Conservation (phyloP, 2,113 vertebrate genomes). For the Gavialis gangeticus region DNA sequence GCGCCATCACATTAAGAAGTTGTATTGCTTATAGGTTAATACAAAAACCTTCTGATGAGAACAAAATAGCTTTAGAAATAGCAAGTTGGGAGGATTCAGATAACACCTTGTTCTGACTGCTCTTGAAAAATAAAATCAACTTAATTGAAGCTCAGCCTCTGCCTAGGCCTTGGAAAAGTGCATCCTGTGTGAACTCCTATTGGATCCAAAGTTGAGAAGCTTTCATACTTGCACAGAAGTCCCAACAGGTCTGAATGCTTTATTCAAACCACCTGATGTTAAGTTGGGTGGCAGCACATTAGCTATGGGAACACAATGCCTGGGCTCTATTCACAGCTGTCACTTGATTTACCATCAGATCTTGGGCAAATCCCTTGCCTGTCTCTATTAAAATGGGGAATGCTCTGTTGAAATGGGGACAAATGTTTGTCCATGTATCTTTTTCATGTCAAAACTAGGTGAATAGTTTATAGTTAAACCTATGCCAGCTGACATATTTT, state of each 20-base stretch:
- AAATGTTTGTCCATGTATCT: background rate
- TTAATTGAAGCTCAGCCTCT: background rate
- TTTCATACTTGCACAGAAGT: background rate
- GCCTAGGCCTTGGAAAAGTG: background rate
- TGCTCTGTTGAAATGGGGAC: accelerated
- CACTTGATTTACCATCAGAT: background rate
- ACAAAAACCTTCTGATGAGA: background rate
- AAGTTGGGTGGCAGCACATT: background rate
- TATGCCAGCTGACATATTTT: background rate
- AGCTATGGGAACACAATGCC: accelerated
- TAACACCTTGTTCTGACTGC: background rate
- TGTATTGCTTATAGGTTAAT: background rate
- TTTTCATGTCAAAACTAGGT: background rate
- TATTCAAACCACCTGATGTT: background rate
- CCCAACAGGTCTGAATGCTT: background rate
- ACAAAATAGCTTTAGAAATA: constrained; percentile 38
- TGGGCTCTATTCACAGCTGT: background rate
- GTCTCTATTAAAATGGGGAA: background rate
- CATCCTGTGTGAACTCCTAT: background rate
- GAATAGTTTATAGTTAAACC: background rate
- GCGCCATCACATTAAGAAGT: constrained; percentile 22
- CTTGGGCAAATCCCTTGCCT: background rate
- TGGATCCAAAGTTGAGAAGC: background rate
- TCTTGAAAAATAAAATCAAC: constrained; percentile 22
- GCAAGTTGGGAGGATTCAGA: background rate